Base-by-base conservation (phyloP, 2,888 invertebrate genomes). In the Campoplex capitator region DNA sequence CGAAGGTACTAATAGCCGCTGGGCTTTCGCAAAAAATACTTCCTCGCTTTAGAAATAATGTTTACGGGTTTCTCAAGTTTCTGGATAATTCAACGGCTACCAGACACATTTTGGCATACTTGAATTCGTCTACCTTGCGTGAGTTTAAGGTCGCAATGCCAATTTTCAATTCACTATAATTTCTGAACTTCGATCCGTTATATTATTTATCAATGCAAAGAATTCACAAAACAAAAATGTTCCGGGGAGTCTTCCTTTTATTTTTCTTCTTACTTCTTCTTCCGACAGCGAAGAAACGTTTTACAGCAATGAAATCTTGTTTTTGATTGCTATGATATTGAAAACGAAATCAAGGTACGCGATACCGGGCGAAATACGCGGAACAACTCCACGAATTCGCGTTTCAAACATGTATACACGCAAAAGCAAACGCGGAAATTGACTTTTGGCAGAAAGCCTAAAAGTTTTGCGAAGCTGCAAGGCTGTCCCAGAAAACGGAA, bases 361-460 rank as follows among this genome's bases (percentile, higher is more conserved):
- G n/a, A 1, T 23, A 45, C n/a, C 13, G 11, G 56, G n/a, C 38
- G 18, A 38, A 65, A 71, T 65, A 32, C 65, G 42, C 76, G 70
- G 28, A 45, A 76, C 51, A 80, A 84, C 18, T 71, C 67, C 1
- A 70, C 32, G 71, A 38, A 62, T 28, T 18, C 42, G 18, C 42
- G 23, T 48, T 16, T 77, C 23, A 13, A 48, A 62, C 38, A 23
- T 75, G 32, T 78, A 73, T 67, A 67, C 9, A 18, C 62, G 35
- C 81, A 9, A 42, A 65, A 81, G 68, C 86, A 74, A 85, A 85
- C 78, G 88, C 90, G 90, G 88, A 91, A 91, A 92, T 92, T 89
- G 89, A 84, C 86, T 87, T 87, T 90, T 92, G 92, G 92, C 92
- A 89, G 75, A n/a, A 85, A 86, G 89, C 90, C 91, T 87, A 65